Conservation (phyloP, 2,797 vertebrate genomes). For the Anguilla anguilla region DNA sequence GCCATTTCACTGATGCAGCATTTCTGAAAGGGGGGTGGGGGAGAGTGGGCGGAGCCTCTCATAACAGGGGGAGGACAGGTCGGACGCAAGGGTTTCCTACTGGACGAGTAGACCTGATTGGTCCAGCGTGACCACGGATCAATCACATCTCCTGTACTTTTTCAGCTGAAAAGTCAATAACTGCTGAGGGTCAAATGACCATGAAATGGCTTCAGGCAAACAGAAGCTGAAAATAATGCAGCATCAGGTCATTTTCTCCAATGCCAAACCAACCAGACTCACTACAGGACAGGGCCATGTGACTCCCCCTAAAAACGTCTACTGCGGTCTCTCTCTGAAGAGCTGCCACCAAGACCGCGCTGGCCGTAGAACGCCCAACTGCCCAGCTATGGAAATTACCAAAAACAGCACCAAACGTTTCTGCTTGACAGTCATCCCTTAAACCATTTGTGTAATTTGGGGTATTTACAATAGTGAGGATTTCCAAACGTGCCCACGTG, state of each 20-base stretch:
- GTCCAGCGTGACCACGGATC: conserved; percentile 8
- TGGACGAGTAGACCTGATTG: background rate
- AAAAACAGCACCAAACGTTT: background rate
- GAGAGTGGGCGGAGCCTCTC: conserved; percentile 26
- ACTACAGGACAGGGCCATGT: background rate
- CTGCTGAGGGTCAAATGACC: background rate
- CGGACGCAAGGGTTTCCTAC: conserved; percentile 23
- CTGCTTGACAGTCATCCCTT: too few relatives aligned
- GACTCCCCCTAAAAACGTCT: background rate
- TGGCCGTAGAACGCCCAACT: background rate
- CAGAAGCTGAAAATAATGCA: conserved; percentile 5
- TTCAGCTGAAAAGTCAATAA: background rate
- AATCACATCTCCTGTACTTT: background rate
- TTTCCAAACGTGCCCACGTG: background rate
- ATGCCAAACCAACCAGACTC: background rate
- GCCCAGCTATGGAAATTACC: background rate
- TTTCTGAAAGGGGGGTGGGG: conserved; percentile 33
- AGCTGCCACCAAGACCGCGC: background rate
- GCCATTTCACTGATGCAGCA: conserved; percentile 9
- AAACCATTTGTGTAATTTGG: background rate
- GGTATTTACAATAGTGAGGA: background rate
- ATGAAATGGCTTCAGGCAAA: background rate
- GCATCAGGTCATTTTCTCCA: background rate
- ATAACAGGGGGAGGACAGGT: conserved; percentile 26
- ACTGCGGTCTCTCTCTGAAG: background rate